Percentiles rank a stretch among this genome's conserved stretches.
These are phyloP conservation scores for Daphoenositta chrysoptera DNA, from an alignment of 2,113 vertebrate species.

Conservation along the genomic window DNA sequence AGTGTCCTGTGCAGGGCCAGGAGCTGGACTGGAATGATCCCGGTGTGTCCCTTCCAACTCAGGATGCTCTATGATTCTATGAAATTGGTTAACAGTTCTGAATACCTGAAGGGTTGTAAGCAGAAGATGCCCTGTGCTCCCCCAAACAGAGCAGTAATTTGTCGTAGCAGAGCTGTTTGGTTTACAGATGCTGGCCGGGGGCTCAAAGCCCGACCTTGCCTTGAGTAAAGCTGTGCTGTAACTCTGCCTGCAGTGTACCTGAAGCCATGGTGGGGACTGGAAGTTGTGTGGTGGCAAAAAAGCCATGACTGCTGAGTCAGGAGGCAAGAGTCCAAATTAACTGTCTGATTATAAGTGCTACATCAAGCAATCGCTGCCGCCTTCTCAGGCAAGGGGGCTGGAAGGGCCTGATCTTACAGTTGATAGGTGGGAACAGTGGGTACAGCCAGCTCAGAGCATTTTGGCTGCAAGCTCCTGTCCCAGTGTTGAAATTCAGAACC, in stretches of 20 bases:
- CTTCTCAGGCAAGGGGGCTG: neutral
- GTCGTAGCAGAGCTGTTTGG: neutral
- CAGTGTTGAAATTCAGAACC: neutral
- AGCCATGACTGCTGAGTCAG: neutral
- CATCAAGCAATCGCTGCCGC: neutral
- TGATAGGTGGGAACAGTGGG: neutral
- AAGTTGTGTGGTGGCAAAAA: neutral
- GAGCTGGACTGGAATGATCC: neutral
- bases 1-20: neutral
- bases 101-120: neutral
- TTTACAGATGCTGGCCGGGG: neutral
- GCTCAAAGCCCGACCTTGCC: neutral
- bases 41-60: neutral
- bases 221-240: neutral
- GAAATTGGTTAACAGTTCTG: neutral
- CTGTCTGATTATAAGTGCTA: neutral
- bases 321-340: neutral
- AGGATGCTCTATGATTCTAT: neutral
- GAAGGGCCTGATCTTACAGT: neutral
- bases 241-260: neutral
- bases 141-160: neutral
- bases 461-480: neutral
- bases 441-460: neutral
- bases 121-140: neutral
- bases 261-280: neutral